Evolutionary conservation across 1,140 invertebrate genomes (phyloP), one percentile per base, ranked within the genome.

Genomic region (Zaprionus capensis): DNA sequence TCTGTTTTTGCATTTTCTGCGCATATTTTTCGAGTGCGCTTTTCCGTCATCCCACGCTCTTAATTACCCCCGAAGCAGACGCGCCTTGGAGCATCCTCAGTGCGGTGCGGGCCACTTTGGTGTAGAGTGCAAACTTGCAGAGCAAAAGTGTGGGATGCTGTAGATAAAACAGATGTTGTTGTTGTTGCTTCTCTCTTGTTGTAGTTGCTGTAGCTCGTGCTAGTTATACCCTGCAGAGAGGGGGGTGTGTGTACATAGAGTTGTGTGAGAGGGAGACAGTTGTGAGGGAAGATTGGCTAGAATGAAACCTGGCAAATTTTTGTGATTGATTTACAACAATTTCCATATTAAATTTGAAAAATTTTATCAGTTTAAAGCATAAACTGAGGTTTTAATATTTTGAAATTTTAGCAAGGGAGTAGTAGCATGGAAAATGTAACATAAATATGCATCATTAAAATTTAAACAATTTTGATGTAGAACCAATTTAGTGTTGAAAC

Each of bases 21-120:
- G 65, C 71, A 69, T 66, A 71, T 76, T 71, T 76, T 71, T 56
- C 58, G 71, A 68, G 59, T 67, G 75, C 58, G 51, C 22, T 70
- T 63, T 75, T 51, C 59, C 72, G 41, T 64, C 75, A 70, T 78
- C 78, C 71, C 78, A 80, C 78, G 78, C 71, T 80, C 78, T 78
- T 80, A 80, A 80, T 80, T 80, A 78, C 76, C 63, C 68, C 49
- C 66, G 70, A 46, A 62, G 71, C 65, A 55, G 55, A 65, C 20
- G 58, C 24, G 31, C 31, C 65, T 28, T 61, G 22, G 17, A 64
- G 61, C 73, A 76, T 76, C 73, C 68, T 71, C 73, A 53, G 44
- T 24, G 68, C n/a, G 38, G 15, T 7, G 15, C 38, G n/a, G 41
- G 24, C 51, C 67, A 70, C 34, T 61, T 57, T 26, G 44, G 11